phyloP scores from a whole-genome alignment of 2,797 vertebrate species.

The Lutjanus argentimaculatus region DNA sequence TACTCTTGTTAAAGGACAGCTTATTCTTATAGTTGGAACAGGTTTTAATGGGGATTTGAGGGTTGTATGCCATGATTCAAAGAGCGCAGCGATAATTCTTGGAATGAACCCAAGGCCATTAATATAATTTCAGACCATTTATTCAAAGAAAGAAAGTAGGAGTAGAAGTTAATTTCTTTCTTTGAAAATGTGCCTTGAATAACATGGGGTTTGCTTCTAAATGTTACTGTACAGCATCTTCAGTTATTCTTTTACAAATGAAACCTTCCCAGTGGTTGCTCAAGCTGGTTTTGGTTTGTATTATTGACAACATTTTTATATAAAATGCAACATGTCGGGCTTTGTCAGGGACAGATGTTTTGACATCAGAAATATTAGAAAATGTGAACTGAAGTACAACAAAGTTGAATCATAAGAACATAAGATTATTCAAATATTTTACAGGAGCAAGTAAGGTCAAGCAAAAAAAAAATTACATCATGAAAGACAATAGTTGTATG shows the following conservation, averaged over 20 bases:
- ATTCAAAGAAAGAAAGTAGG: conserved; percentile 31
- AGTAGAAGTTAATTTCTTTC: background rate
- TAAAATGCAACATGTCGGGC: conserved; percentile 5
- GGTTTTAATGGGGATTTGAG: conserved; percentile 32
- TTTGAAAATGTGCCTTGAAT: conserved; percentile 18
- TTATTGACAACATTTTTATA: conserved; percentile 1
- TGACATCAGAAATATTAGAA: background rate
- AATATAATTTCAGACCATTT: conserved; percentile 41
- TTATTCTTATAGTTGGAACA: background rate
- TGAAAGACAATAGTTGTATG: background rate
- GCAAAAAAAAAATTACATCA: background rate
- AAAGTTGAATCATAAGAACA: background rate
- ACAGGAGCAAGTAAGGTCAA: too few species aligned
- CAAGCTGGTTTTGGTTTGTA: background rate
- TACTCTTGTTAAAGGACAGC: conserved; percentile 22
- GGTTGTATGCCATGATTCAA: conserved; percentile 9
- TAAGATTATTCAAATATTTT: background rate
- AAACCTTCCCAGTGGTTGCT: background rate
- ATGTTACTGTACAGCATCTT: background rate
- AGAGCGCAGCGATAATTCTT: background rate
- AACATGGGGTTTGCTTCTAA: background rate
- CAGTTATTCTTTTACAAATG: conserved; percentile 13
- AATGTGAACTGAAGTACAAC: background rate
- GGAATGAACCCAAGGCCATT: conserved; percentile 41
- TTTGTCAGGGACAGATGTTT: background rate